Evolutionary conservation across 2,888 invertebrate species (phyloP).

Genomic region (Crossocerus cetratus): DNA sequence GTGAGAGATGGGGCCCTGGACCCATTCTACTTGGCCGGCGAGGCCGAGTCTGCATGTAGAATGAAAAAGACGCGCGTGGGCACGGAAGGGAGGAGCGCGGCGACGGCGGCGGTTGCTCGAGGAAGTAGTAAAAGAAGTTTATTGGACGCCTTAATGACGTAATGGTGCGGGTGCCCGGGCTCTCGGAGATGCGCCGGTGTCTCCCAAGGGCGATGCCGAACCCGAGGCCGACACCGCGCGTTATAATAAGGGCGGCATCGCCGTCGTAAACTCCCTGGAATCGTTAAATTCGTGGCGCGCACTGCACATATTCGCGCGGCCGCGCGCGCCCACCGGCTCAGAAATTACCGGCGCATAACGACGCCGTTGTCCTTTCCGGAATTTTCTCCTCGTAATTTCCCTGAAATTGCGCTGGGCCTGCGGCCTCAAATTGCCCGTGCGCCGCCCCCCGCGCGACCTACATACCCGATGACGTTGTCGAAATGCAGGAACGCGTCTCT

Average conservation of each 20-base stretch:
- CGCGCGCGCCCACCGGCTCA: slow-evolving; percentile 10
- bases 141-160: slow-evolving; percentile 67
- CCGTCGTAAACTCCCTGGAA: slow-evolving; percentile 60
- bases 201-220: slow-evolving; percentile 63
- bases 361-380: slow-evolving; percentile 2
- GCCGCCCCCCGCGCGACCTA: too few species aligned
- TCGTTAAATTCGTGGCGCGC: slow-evolving; percentile 59
- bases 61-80: slow-evolving; percentile 19
- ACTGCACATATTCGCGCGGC: slow-evolving; percentile 8
- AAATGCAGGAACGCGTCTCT: too few species aligned
- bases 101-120: slow-evolving; percentile 46
- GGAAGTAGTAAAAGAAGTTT: slow-evolving; percentile 69
- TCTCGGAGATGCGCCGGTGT: slow-evolving; percentile 41
- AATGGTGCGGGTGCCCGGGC: slow-evolving; percentile 54
- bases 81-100: slow-evolving; percentile 23
- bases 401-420: too few species aligned
- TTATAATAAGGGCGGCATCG: slow-evolving; percentile 63
- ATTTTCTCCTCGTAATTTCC: slow-evolving; percentile 11
- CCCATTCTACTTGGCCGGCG: too few species aligned
- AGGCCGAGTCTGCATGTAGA: background rate
- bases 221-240: slow-evolving; percentile 51
- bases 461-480: too few species aligned
- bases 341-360: slow-evolving; percentile 27
- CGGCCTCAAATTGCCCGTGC: too few species aligned
- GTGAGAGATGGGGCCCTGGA: too few species aligned